A percentile compares a stretch with the other conserved stretches of the same genome.
Conservation (phyloP, 2,888 invertebrate genomes). For the Tenthredo amoena region DNA sequence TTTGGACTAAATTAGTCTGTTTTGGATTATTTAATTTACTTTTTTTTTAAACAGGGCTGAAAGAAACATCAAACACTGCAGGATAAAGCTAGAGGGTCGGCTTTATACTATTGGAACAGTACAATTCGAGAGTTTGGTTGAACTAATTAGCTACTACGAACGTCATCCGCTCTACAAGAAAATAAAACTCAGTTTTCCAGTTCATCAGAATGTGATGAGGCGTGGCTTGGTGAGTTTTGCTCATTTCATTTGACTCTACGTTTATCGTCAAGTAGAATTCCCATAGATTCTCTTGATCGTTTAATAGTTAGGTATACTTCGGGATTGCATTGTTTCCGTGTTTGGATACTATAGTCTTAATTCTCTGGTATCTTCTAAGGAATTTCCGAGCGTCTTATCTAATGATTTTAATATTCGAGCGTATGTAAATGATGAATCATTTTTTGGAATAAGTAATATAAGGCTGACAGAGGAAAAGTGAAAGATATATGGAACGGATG, state of each 20-base stretch:
- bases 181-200: slow-evolving; percentile 91
- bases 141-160: slow-evolving; percentile 95
- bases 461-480: background rate
- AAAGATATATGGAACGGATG: background rate
- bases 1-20: background rate
- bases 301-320: too few relatives aligned
- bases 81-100: slow-evolving; percentile 95
- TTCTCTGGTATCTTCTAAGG: background rate
- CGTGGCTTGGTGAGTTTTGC: slow-evolving; percentile 81
- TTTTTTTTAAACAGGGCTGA: slow-evolving; percentile 85
- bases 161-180: slow-evolving; percentile 94
- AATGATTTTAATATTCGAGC: background rate
- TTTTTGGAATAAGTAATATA: background rate
- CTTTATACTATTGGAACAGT: slow-evolving; percentile 94
- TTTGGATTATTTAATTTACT: slow-evolving; percentile 18
- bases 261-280: background rate
- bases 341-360: background rate
- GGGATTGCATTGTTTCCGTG: too few relatives aligned
- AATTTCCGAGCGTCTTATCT: background rate
- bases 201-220: slow-evolving; percentile 87
- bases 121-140: slow-evolving; percentile 97
- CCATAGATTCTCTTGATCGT: background rate
- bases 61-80: slow-evolving; percentile 97
- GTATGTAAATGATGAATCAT: background rate
- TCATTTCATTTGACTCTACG: background rate